Base-by-base conservation (phyloP, 2,113 vertebrate species). In the Oreochromis niloticus region DNA sequence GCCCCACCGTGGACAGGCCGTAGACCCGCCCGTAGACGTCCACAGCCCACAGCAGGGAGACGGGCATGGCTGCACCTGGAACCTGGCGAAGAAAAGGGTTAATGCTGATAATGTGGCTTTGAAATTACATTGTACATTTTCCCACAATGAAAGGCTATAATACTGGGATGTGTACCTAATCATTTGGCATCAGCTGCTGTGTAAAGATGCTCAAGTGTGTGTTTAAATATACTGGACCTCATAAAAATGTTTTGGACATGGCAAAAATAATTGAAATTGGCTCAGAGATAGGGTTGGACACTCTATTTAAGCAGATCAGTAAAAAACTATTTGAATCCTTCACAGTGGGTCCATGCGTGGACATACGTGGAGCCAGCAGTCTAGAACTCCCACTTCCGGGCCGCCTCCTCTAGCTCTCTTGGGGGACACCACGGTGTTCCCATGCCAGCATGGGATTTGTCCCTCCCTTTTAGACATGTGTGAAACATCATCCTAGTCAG, bases 1-100 rank as follows among this genome's bases (percentile, higher is more conserved):
- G 98, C n/a, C 97, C 97, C 0, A 95, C 96, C 0, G 98, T 98
- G 12, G 98, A 97, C 2, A 99, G 96, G 1, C 97, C 98, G 95
- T 97, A 98, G 82, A 99, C 97, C 32, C 96, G 96, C 17, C 99
- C 99, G 4, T 97, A 97, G 89, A 99, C 97, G 34, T 99, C 99
- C 88, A 98, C 97, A 0, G 97, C 97, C 99, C 99, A 99, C 88
- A 99, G 91, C 81, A 96, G 95, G 3, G 98, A 98, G 81, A 92
- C 88, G 17, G 98, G 96, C 97, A 98, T 97, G 95, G 95, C 80
- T 94, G 90, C 89, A 90, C 57, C 93, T 88, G 81, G 9, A 46
- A 57, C 61, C 83, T 82, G 71, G 30, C 1, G 3, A 80, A 5
- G 16, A 52, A 32, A 36, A 48, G 41, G 12, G 9, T 78, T 78